Evolutionary conservation across 2,113 vertebrate species (phyloP).

Genomic region (Tretioscincus oriximinensis): DNA sequence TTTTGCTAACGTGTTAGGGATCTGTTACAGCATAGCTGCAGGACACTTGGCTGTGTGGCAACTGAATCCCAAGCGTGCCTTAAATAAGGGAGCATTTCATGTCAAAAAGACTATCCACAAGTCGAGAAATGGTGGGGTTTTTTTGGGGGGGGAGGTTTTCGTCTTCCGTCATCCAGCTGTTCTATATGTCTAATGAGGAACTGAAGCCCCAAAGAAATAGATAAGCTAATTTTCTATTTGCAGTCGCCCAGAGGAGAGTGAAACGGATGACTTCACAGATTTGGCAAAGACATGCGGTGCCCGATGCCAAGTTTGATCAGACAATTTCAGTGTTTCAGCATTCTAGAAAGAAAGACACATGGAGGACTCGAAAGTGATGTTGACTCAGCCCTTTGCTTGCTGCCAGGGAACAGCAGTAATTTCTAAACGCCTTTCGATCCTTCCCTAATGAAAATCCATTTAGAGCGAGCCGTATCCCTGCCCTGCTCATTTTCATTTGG

Average conservation of each 20-base stretch:
- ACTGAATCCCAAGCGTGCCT: no score
- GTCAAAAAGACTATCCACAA: neutral
- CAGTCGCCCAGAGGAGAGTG: conserved; percentile 52
- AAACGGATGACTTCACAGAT: conserved; percentile 59
- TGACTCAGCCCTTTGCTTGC: conserved; percentile 58
- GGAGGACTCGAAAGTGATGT: conserved; percentile 50
- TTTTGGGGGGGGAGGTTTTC: no score
- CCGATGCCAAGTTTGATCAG: conserved; percentile 58
- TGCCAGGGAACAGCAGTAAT: conserved; percentile 50
- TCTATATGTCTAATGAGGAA: conserved; percentile 22
- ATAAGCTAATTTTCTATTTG: conserved; percentile 53
- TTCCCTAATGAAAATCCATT: conserved; percentile 60
- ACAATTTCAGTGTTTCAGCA: conserved; percentile 57
- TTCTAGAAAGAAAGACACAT: conserved; percentile 39
- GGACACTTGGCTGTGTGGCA: no score
- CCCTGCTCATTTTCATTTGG: conserved; percentile 42
- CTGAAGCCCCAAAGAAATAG: conserved; percentile 43
- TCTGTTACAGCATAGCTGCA: no score
- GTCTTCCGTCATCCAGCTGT: neutral
- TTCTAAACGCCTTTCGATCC: conserved; percentile 47
- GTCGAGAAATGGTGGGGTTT: no score
- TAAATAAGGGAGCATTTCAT: neutral
- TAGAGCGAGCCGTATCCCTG: conserved; percentile 58
- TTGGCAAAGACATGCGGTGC: conserved; percentile 52
- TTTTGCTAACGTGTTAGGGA: no score